Evolutionary conservation across 92 coral and sea anemone genomes (phyloP), one percentile per base, ranked within the genome.

Genomic region (Siderastrea siderea): DNA sequence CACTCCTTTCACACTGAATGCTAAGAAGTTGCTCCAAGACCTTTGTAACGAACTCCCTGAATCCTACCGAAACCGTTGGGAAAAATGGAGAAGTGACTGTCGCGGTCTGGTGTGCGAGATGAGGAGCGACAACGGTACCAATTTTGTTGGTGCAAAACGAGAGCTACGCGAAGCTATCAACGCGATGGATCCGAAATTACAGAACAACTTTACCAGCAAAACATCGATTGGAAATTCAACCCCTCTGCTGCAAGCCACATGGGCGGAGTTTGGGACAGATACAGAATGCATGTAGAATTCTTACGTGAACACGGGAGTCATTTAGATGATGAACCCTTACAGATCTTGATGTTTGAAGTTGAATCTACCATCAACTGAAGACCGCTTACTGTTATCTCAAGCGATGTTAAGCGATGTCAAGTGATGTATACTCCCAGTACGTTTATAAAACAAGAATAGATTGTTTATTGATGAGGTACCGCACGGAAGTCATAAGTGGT

Each of bases 261-360:
- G 94, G 94, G 89, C 80, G 89, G 89, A 7, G 78, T 75, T 62
- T 90, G 89, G 90, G 93, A 84, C 57, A 81, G 93, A 15, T 85
- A 26, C 85, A 86, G 67, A 74, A 89, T 26, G 83, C 89, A 15
- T 57, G 85, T 58, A 77, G 77, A 50, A 84, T 84, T 62, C 89
- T 88, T 6, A 60, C 85, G 51, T 14, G 91, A 88, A 55, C 83
- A 88, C 17, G 87, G 91, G 10, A 13, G 75, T 74, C 88, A 78
- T 74, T 67, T 88, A 59, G 83, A 88, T 74, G 87, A 88, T 46
- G 91, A 88, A 57, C 48, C 78, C 43, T 52, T 73, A 48, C 43
- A 48, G 47, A 26, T 26, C 38, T 26, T 26, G 38, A 26, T 26
- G 38, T 26, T 26, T 26, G 38, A 26, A 43, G 74, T 51, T 16